Evolutionary conservation across 2,113 vertebrate genomes (phyloP).

Genomic region (Alethe diademata): DNA sequence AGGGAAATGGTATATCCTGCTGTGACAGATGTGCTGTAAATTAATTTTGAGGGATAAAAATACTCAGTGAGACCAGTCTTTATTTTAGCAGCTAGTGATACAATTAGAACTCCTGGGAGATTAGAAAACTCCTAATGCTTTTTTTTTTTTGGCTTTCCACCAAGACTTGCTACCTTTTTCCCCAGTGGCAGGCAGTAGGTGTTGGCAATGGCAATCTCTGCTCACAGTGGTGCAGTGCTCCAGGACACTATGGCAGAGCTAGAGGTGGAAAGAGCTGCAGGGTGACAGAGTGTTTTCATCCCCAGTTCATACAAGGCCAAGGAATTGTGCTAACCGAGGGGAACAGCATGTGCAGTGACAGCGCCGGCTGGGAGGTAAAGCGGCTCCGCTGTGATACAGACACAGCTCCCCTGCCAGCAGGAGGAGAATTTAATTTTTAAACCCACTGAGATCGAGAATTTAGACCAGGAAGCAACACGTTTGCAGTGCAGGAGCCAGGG

Average conservation of each 20-base stretch:
- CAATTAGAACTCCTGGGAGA: background rate
- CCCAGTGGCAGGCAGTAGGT: background rate
- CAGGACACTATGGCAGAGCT: background rate
- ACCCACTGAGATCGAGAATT: background rate
- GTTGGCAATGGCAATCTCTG: background rate
- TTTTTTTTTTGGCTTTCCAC: background rate
- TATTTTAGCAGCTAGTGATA: background rate
- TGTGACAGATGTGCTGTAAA: constrained; percentile 4
- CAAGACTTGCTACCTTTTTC: background rate
- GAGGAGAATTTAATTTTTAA: background rate
- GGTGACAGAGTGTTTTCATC: background rate
- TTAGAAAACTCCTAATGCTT: background rate
- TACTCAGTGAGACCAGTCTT: background rate
- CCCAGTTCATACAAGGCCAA: constrained; percentile 16
- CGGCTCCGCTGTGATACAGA: background rate
- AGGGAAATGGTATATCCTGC: background rate
- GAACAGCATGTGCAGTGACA: constrained; percentile 37
- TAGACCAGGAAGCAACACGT: fast-evolving
- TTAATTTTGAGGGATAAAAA: constrained; percentile 30
- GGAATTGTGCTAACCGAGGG: background rate
- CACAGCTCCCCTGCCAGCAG: background rate
- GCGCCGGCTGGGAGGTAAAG: background rate
- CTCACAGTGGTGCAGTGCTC: fast-evolving
- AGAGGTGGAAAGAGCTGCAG: background rate
- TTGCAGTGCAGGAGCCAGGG: background rate